A percentile compares a stretch with the other conserved stretches of the same genome.
phyloP scores from a whole-genome alignment of 2,797 vertebrate species.

The Crocidura indochinensis region DNA sequence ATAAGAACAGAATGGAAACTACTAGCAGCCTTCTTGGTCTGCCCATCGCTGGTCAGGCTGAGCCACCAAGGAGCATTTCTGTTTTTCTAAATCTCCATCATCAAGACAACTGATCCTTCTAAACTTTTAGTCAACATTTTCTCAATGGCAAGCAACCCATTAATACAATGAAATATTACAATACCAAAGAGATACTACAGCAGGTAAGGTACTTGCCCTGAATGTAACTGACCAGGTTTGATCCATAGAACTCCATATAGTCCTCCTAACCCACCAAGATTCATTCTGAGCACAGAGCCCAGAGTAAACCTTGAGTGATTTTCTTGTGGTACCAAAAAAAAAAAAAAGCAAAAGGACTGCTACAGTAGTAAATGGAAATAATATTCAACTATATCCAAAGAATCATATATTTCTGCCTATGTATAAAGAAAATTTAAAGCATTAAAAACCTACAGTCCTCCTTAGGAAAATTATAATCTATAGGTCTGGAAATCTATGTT shows the following conservation, averaged over 20 bases:
- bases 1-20: neutral
- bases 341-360: no score
- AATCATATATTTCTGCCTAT: neutral
- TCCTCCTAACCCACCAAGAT: no score
- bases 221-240: no score
- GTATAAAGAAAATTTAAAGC: conserved; percentile 13
- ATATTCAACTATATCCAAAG: neutral
- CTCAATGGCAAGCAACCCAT: neutral
- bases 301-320: no score
- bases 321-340: no score
- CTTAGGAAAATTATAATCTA: neutral
- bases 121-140: neutral
- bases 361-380: neutral
- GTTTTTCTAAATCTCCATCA: neutral
- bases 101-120: neutral
- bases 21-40: no score
- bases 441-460: neutral
- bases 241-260: no score
- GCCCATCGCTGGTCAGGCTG: neutral
- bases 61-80: neutral
- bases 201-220: no score
- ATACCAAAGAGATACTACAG: no score
- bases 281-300: no score
- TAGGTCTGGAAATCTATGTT: neutral
- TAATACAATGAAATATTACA: conserved; percentile 9